Base-by-base conservation (phyloP, 2,888 invertebrate genomes). In the Octodonta nipae region DNA sequence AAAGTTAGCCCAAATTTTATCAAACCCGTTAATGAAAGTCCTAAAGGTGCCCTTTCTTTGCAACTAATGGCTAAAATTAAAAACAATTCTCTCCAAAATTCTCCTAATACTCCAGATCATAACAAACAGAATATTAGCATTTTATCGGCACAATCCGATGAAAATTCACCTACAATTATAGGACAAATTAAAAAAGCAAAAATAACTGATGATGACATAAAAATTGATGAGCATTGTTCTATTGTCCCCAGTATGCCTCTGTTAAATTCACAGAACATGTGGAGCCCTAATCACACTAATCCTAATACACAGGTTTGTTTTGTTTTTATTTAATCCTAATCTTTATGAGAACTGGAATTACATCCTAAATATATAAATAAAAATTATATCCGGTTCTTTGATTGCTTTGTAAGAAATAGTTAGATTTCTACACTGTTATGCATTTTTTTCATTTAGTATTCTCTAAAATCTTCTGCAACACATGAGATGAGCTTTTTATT, bases 1-100 rank as follows among this genome's bases (percentile, higher is more conserved):
- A 72, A 72, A 48, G 69, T 71, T 1, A 71, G 70, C 38, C 70
- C 73, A 0, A 71, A 72, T 53, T 57, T 71, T 36, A 64, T 71
- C 6, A 56, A 57, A 38, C 56, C 60, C 15, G 52, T 53, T 33
- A 51, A 45, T 11, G 52, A 53, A 37, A 57, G 53, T 37, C 54
- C 54, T 1, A 58, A 57, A 49, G 60, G 60, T 12, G 60, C 58
- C 3, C 38, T 60, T 5, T 54, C 57, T 7, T 42, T 49, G 26
- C 57, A 60, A 38, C 50, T 60, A 14, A 54, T 58, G 40, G 56
- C 59, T 5, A 59, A 54, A 44, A 43, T 46, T 11, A 58, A 58
- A 41, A 44, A 49, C 13, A 44, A 49, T 5, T 46, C 46, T 2
- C 36, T 35, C 26, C 50, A 47, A 35, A 44, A 35, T 37, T 41